A percentile compares a stretch with the other conserved stretches of the same genome.
Conservation (phyloP, 2,113 vertebrate species). For the Aspidoscelis tigris region DNA sequence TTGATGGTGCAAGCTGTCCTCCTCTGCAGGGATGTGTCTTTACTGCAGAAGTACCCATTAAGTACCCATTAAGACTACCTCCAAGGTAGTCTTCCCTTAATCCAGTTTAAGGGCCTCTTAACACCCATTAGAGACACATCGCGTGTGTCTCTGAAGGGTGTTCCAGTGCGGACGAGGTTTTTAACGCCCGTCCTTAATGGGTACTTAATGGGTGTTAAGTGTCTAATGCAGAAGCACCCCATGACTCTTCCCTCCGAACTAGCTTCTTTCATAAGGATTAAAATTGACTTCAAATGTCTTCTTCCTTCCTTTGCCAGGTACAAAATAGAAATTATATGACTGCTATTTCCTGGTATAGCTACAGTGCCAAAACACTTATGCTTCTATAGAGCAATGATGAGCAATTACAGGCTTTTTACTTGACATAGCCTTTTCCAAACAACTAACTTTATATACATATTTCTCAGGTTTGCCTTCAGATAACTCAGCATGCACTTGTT, state of each 20-base stretch:
- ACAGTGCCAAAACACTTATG: slow-evolving; percentile 49
- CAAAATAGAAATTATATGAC: slow-evolving; percentile 51
- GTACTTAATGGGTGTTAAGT: too few species aligned
- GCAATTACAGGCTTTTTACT: slow-evolving; percentile 62
- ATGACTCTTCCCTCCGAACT: slow-evolving; percentile 40
- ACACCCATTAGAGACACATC: too few species aligned
- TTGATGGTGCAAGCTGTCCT: too few species aligned
- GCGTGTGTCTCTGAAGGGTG: background rate
- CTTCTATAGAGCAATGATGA: slow-evolving; percentile 70
- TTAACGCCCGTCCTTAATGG: too few species aligned
- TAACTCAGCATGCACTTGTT: slow-evolving; percentile 66
- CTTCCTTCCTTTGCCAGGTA: slow-evolving; percentile 42
- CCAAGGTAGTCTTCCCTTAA: too few species aligned
- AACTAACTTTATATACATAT: slow-evolving; percentile 62
- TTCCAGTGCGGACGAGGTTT: too few species aligned
- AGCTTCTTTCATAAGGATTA: slow-evolving; percentile 64
- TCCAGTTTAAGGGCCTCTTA: too few species aligned
- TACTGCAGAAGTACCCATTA: too few species aligned
- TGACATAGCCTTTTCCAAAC: slow-evolving; percentile 64
- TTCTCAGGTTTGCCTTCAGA: slow-evolving; percentile 68
- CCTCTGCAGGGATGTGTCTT: too few species aligned
- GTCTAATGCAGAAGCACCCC: too few species aligned
- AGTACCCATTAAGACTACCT: too few species aligned
- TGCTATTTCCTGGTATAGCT: slow-evolving; percentile 63
- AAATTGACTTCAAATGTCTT: slow-evolving; percentile 62